Percentiles rank a stretch among this genome's conserved stretches.
These are phyloP conservation scores for Ochropleura plecta DNA, from an alignment of 2,888 invertebrate species.

Conservation along the genomic window DNA sequence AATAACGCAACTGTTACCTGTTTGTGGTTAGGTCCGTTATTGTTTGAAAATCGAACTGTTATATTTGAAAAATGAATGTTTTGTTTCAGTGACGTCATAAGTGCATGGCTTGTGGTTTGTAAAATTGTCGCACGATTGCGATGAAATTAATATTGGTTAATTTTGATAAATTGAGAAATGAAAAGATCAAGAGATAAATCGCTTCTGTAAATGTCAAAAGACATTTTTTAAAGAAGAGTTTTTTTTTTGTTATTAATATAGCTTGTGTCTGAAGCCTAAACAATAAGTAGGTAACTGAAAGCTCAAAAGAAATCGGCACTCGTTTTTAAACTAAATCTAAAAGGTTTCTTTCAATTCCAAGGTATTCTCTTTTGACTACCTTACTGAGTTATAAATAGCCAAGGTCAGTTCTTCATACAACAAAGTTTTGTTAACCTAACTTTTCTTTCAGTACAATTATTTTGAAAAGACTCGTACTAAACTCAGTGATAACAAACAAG, in stretches of 20 bases:
- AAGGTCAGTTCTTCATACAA: neutral
- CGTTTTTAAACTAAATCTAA: neutral
- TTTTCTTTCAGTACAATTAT: neutral
- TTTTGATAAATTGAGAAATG: neutral
- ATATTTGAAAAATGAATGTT: slow-evolving; percentile 15
- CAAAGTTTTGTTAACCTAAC: neutral
- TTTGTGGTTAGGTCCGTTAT: slow-evolving; percentile 44
- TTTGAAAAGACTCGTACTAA: slow-evolving; percentile 20
- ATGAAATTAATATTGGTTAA: neutral
- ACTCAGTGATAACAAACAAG: slow-evolving; percentile 17
- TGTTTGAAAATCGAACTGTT: slow-evolving; percentile 44
- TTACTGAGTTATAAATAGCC: neutral
- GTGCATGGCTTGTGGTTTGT: slow-evolving; percentile 5
- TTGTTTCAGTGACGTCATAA: slow-evolving; percentile 14
- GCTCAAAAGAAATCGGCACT: neutral
- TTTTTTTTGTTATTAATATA: neutral
- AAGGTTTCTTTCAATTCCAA: neutral
- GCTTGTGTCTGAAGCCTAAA: neutral
- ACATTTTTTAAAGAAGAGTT: neutral
- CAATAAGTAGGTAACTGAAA: neutral
- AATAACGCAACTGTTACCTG: slow-evolving; percentile 49
- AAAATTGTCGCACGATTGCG: slow-evolving; percentile 11
- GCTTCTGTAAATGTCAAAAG: neutral
- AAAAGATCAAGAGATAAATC: neutral
- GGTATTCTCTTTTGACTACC: neutral